Base-by-base conservation (phyloP, 2,888 invertebrate genomes). In the Clitarchus hookeri region DNA sequence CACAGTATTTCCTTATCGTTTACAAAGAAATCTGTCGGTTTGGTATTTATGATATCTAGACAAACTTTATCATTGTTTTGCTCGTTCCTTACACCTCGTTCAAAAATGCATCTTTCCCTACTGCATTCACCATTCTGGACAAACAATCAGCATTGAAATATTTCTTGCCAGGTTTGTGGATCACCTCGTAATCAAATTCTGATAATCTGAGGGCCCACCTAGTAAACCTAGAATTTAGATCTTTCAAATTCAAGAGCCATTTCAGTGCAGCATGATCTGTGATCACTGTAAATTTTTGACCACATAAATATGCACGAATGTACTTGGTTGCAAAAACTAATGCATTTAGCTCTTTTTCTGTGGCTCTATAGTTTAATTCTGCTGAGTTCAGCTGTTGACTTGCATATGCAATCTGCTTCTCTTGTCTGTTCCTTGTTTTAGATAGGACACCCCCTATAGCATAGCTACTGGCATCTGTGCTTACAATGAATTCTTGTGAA, bases 101-200 rank as follows among this genome's bases (percentile, higher is more conserved):
- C 12, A 0, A 16, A 65, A 85, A 86, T 77, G 12, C n/a, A 44
- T 36, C 16, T 53, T 11, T 25, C 19, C 44, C 53, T 23, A 84
- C 84, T 44, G 84, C 23, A 19, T 53, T 44, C 9, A 86, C 85
- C 36, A 82, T 27, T 53, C 86, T 11, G 11, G 83, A 83, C 12
- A 86, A 26, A 19, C 65, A 78, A 78, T 86, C 84, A 9, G 85
- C 84, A 53, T 85, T 84, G 1, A n/a, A 12, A 23, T 78, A 78
- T 44, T 78, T 44, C 44, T 53, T 79, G 6, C 84, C 86, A 11
- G 86, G 78, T 53, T 84, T 84, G 44, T 86, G 86, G 19, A 84
- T n/a, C 12, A 86, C 79, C 9, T 86, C 84, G 23, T 84, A 86
- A 25, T 86, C 44, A 36, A 44, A 86, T 27, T 86, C 85, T n/a